Evolutionary conservation across 2,888 invertebrate species (phyloP).

Genomic region (Athetis lepigone): DNA sequence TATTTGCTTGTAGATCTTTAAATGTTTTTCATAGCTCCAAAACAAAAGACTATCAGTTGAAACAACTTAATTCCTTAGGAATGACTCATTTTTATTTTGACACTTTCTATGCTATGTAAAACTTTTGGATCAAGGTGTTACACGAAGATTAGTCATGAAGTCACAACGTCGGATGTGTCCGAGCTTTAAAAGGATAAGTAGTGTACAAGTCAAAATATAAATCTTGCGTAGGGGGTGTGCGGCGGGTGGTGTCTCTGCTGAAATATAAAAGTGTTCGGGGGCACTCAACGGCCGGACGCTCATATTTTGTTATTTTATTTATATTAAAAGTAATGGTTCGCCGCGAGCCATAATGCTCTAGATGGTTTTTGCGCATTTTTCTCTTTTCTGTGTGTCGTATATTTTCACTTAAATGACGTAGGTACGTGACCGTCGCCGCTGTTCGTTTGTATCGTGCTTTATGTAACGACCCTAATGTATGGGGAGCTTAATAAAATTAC

Average conservation of each 20-base stretch:
- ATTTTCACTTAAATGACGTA: constrained; percentile 90
- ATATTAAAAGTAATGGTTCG: constrained; percentile 90
- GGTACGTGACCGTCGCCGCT: constrained; percentile 85
- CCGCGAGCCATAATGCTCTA: constrained; percentile 86
- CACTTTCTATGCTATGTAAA: not conserved
- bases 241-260: constrained; percentile 75
- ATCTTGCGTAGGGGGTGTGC: constrained; percentile 66
- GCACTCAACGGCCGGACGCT: constrained; percentile 90
- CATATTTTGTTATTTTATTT: constrained; percentile 91
- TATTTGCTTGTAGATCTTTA: not conserved
- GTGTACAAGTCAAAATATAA: constrained; percentile 74
- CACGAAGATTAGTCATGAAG: constrained; percentile 38
- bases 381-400: constrained; percentile 87
- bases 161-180: constrained; percentile 53
- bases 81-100: not conserved
- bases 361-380: constrained; percentile 88
- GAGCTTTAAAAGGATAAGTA: constrained; percentile 62
- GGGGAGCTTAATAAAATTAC: constrained; percentile 54
- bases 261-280: constrained; percentile 89
- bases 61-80: not conserved
- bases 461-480: constrained; percentile 64
- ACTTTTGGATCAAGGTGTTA: not conserved
- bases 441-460: constrained; percentile 77
- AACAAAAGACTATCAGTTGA: not conserved
- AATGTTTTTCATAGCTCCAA: not conserved